Evolutionary conservation across 2,113 vertebrate species (phyloP).

Genomic region (Austrofundulus limnaeus): DNA sequence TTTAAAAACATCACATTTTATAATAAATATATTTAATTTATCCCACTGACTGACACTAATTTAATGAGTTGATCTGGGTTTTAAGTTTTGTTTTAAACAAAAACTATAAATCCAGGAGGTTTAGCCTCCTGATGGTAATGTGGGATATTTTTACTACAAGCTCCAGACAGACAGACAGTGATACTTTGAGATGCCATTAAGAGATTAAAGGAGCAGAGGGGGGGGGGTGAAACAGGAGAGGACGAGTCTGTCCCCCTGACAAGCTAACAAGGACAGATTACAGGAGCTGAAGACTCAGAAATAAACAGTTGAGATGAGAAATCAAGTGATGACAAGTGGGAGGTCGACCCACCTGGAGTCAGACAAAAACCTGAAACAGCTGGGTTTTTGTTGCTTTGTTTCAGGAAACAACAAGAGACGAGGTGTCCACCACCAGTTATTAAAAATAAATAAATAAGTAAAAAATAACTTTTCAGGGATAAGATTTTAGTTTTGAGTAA

Average conservation of each 20-base stretch:
- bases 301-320: background rate
- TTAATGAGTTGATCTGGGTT: too few relatives aligned
- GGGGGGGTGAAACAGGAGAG: conserved; percentile 24
- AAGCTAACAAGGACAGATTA: conserved; percentile 44
- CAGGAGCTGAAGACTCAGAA: conserved; percentile 26
- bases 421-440: background rate
- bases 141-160: conserved; percentile 10
- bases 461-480: conserved; percentile 1
- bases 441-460: background rate
- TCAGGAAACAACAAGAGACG: background rate
- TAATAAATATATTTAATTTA: too few relatives aligned
- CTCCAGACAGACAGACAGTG: conserved; percentile 9
- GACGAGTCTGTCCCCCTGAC: conserved; percentile 6
- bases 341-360: conserved; percentile 14
- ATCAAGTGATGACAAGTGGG: conserved; percentile 17
- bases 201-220: conserved; percentile 55
- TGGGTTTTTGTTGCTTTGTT: background rate
- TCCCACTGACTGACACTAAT: too few relatives aligned
- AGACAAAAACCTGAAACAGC: background rate
- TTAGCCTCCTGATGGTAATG: too few relatives aligned
- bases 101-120: too few relatives aligned
- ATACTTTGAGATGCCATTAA: conserved; percentile 53
- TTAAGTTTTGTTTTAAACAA: too few relatives aligned
- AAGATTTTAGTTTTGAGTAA: background rate
- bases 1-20: too few relatives aligned